phyloP scores from a whole-genome alignment of 35 echinoderm and acorn worm species.

The Apostichopus japonicus region DNA sequence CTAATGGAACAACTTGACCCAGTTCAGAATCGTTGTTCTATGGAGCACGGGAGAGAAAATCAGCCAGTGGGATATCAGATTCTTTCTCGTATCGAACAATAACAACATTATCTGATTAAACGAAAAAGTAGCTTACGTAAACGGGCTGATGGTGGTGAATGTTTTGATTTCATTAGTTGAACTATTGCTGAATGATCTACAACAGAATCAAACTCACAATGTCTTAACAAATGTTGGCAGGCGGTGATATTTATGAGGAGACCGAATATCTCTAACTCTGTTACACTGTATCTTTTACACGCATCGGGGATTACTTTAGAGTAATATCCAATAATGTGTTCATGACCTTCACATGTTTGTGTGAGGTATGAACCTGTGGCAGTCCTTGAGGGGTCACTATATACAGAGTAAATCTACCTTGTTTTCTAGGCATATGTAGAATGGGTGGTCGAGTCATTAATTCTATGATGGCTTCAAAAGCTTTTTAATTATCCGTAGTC shows the following conservation, averaged over 20 bases:
- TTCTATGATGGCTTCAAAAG: slow-evolving; percentile 60
- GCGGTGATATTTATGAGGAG: slow-evolving; percentile 49
- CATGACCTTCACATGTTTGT: neutral
- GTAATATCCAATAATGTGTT: slow-evolving; percentile 53
- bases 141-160: neutral
- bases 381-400: slow-evolving; percentile 41
- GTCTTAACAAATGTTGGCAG: slow-evolving; percentile 53
- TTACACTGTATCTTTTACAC: slow-evolving; percentile 59
- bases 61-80: too few species aligned
- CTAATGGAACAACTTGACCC: neutral
- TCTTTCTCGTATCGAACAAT: too few species aligned
- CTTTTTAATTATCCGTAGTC: slow-evolving; percentile 39
- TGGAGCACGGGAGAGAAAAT: neutral
- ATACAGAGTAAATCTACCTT: slow-evolving; percentile 49
- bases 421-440: slow-evolving; percentile 50
- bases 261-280: slow-evolving; percentile 59
- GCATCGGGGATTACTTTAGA: slow-evolving; percentile 60
- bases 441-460: slow-evolving; percentile 33
- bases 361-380: neutral
- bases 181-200: slow-evolving; percentile 14
- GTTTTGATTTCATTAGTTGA: neutral
- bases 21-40: neutral
- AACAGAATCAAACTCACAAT: slow-evolving; percentile 48
- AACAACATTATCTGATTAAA: neutral
- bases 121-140: neutral